phyloP scores from a whole-genome alignment of 1,140 invertebrate species.

The Aethina tumida region DNA sequence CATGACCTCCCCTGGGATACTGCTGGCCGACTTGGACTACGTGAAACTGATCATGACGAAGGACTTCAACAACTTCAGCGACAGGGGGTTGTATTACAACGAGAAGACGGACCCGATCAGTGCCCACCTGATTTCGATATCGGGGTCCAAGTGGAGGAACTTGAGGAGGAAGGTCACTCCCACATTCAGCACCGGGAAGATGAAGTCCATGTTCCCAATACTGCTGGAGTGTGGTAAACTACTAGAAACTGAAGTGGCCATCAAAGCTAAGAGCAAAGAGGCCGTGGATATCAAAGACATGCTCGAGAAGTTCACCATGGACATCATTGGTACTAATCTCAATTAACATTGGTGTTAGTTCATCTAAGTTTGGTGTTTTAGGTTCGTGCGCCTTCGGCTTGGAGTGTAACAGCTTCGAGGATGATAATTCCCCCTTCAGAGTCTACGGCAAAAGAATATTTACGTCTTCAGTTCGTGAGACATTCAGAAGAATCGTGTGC shows the following conservation, averaged over 20 bases:
- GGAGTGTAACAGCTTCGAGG: too few relatives aligned
- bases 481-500: too few relatives aligned
- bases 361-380: too few relatives aligned
- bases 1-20: constrained; percentile 34
- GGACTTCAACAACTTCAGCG: constrained; percentile 46
- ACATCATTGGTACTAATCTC: too few relatives aligned
- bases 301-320: too few relatives aligned
- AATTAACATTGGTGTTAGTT: too few relatives aligned
- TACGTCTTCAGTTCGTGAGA: too few relatives aligned
- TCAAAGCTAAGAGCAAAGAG: constrained; percentile 11
- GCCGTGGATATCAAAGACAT: too few relatives aligned
- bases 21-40: constrained; percentile 39
- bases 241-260: constrained; percentile 35
- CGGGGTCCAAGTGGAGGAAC: constrained; percentile 33
- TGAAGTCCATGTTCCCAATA: constrained; percentile 35
- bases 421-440: too few relatives aligned
- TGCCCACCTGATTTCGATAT: constrained; percentile 32
- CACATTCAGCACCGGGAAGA: constrained; percentile 34
- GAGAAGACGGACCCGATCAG: constrained; percentile 40
- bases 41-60: constrained; percentile 41
- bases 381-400: too few relatives aligned
- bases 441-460: too few relatives aligned
- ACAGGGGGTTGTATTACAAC: constrained; percentile 40
- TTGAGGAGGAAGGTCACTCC: constrained; percentile 34
- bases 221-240: constrained; percentile 4